Evolutionary conservation across 2,113 vertebrate genomes (phyloP), one percentile per base, ranked within the genome.

Genomic region (Hemicordylus capensis): DNA sequence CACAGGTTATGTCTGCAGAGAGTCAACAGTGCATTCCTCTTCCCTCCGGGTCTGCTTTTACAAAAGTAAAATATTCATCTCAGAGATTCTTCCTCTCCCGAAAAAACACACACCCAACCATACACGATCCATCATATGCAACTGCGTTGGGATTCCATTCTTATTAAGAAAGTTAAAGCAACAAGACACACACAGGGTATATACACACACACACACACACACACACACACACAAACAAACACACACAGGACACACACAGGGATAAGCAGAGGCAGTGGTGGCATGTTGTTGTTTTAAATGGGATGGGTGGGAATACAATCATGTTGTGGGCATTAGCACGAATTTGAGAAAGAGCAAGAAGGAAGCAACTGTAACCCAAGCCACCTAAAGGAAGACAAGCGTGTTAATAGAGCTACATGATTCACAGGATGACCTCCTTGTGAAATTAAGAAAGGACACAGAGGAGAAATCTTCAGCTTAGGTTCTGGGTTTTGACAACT

Each of bases 321-420:
- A 37, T 24, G 1, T n/a, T 15, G 5, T 0, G 3, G 76, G 1
- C 63, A 78, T 22, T 34, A 54, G 76, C 0, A 0, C 12, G 28
- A 78, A 77, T 58, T 59, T 42, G 28, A 81, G 48, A 28, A 15
- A 28, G 66, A 24, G 20, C n/a, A 56, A 72, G 54, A 63, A 72
- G 37, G 31, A 76, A 48, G 28, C 46, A 24, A 63, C 76, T 82
- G 64, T 0, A 89, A 74, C 75, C 76, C 87, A 48, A 80, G 81
- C 72, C 92, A 88, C 89, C 90, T 91, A 92, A 51, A 82, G 46
- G 85, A 95, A 94, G 89, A 90, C 86, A 92, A 95, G 79, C 20
- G 56, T 0, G 63, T 94, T 93, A 93, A 88, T 59, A 22, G 37
- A 39, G 6, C n/a, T n/a, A 34, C 28, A 73, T 73, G 66, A 84